Evolutionary conservation across 2,888 invertebrate species (phyloP).

Genomic region (Agrochola lota): DNA sequence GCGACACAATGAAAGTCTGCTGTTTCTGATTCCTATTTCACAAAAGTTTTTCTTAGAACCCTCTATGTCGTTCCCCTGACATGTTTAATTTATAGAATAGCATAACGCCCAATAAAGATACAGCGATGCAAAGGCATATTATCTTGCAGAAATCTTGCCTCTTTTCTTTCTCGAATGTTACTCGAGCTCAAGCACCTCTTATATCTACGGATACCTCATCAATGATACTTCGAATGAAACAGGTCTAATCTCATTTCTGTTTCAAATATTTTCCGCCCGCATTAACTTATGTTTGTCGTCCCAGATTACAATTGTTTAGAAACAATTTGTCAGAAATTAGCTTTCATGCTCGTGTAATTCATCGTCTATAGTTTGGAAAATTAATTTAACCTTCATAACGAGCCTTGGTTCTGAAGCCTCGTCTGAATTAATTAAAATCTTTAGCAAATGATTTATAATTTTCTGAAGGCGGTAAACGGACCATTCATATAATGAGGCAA

Average conservation of each 20-base stretch:
- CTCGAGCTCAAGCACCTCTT: slow-evolving; percentile 41
- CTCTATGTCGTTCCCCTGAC: background rate
- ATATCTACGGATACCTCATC: slow-evolving; percentile 44
- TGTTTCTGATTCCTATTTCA: slow-evolving; percentile 30
- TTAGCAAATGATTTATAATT: slow-evolving; percentile 58
- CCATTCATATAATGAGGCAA: slow-evolving; percentile 53
- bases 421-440: slow-evolving; percentile 59
- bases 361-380: slow-evolving; percentile 59
- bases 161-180: slow-evolving; percentile 16
- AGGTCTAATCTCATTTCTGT: slow-evolving; percentile 38
- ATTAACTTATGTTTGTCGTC: slow-evolving; percentile 36
- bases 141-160: slow-evolving; percentile 13
- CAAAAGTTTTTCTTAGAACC: slow-evolving; percentile 27
- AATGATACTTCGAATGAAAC: slow-evolving; percentile 52
- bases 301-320: slow-evolving; percentile 48
- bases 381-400: slow-evolving; percentile 54
- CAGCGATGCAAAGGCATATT: background rate
- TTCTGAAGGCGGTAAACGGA: slow-evolving; percentile 45
- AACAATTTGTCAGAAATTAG: slow-evolving; percentile 50
- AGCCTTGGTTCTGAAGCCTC: slow-evolving; percentile 50
- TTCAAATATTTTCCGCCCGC: slow-evolving; percentile 31
- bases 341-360: slow-evolving; percentile 42
- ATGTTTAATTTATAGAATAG: slow-evolving; percentile 14
- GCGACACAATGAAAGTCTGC: slow-evolving; percentile 33
- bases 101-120: background rate